phyloP scores from a whole-genome alignment of 2,888 invertebrate species.

The Trileptium ribeirensis region DNA sequence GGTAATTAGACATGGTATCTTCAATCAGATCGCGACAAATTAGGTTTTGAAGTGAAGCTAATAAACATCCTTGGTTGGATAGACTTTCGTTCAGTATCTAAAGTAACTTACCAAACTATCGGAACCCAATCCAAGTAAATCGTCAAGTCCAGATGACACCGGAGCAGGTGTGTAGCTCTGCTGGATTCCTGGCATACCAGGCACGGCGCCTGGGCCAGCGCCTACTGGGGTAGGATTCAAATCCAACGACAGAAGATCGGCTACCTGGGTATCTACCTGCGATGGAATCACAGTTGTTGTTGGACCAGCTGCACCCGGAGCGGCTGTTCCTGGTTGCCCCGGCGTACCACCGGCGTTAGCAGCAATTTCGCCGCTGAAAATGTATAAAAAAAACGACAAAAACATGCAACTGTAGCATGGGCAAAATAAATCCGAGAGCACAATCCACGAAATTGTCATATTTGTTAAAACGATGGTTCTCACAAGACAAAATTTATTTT shows the following conservation, averaged over 20 bases:
- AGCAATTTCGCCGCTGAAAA: not conserved
- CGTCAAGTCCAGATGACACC: conserved; percentile 44
- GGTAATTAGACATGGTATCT: too few relatives aligned
- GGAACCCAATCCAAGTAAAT: conserved; percentile 38
- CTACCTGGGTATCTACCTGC: conserved; percentile 80
- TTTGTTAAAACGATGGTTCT: too few relatives aligned
- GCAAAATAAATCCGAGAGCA: too few relatives aligned
- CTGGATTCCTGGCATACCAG: too few relatives aligned
- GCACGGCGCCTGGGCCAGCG: conserved; percentile 40
- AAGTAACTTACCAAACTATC: conserved; percentile 31
- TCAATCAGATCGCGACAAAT: too few relatives aligned
- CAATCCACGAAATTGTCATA: too few relatives aligned
- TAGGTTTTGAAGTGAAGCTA: too few relatives aligned
- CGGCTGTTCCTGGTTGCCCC: not conserved
- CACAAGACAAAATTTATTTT: too few relatives aligned
- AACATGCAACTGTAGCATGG: too few relatives aligned
- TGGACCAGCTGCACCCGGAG: conserved; percentile 40
- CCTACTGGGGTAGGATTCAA: conserved; percentile 62
- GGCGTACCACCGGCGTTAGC: not conserved
- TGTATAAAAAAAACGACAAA: too few relatives aligned
- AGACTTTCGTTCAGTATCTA: too few relatives aligned
- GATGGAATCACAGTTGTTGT: conserved; percentile 61
- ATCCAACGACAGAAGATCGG: conserved; percentile 92
- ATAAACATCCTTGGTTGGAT: too few relatives aligned
- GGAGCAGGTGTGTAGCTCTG: conserved; percentile 41